A percentile compares a stretch with the other conserved stretches of the same genome.
phyloP scores from a whole-genome alignment of 2,797 vertebrate species.

The Numenius phaeopus region DNA sequence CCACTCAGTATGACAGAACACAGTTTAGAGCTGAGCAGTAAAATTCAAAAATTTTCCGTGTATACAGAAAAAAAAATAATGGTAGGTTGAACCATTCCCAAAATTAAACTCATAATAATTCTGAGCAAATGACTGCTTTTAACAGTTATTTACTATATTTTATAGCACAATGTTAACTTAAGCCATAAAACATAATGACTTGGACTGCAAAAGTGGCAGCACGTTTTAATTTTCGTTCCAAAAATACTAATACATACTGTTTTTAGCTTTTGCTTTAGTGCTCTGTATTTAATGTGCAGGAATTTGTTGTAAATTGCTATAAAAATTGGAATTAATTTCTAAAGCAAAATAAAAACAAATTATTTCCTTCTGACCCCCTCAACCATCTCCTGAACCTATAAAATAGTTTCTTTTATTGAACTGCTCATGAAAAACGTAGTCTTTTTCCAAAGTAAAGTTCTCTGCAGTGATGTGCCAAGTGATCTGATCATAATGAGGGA shows the following conservation, averaged over 20 bases:
- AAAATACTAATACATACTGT: constrained; percentile 59
- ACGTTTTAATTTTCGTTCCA: constrained; percentile 75
- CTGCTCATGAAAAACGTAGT: constrained; percentile 50
- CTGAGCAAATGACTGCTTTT: constrained; percentile 77
- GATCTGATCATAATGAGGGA: constrained; percentile 46
- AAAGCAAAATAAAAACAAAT: constrained; percentile 66
- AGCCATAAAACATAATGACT: constrained; percentile 79
- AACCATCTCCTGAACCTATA: not conserved
- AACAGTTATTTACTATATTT: constrained; percentile 79
- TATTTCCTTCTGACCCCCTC: constrained; percentile 45
- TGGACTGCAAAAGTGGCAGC: constrained; percentile 64
- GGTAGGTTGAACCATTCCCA: constrained; percentile 47
- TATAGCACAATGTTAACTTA: constrained; percentile 76
- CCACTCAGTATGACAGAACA: not conserved
- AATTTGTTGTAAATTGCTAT: constrained; percentile 67
- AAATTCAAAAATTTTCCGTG: constrained; percentile 20
- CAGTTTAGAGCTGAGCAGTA: not conserved
- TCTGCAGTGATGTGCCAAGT: constrained; percentile 54
- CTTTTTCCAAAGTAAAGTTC: constrained; percentile 54
- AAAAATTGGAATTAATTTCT: constrained; percentile 73
- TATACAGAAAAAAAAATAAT: not conserved
- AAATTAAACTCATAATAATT: constrained; percentile 73
- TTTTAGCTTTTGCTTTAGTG: constrained; percentile 62
- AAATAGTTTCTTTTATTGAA: constrained; percentile 51
- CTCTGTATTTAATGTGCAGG: constrained; percentile 67